These are phyloP conservation scores for Anableps anableps DNA, from an alignment of 2,797 vertebrate genomes.

Conservation along the genomic window DNA sequence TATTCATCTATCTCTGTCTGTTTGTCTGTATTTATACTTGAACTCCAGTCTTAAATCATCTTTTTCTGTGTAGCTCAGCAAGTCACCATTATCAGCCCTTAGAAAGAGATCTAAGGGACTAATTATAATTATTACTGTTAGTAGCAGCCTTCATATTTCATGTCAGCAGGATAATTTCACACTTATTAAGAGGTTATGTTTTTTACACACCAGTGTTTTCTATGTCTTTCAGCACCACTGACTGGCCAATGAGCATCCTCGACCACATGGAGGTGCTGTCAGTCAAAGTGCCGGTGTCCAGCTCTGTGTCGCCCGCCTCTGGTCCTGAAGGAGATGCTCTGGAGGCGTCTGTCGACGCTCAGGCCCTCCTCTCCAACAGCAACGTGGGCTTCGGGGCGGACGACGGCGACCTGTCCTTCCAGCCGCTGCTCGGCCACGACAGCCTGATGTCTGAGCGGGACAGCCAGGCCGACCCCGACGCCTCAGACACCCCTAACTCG, in stretches of 20 bases:
- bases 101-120: not conserved
- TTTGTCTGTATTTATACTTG: not conserved
- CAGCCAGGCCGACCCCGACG: conserved; percentile 81
- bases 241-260: conserved; percentile 93
- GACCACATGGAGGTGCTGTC: conserved; percentile 92
- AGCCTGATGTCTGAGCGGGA: conserved; percentile 88
- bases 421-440: conserved; percentile 82
- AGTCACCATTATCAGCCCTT: not conserved
- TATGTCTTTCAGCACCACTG: conserved; percentile 85
- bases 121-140: too few species aligned
- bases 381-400: conserved; percentile 30
- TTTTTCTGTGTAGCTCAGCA: not conserved
- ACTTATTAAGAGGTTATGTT: too few species aligned
- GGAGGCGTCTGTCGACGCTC: conserved; percentile 29
- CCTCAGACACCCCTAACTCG: conserved; percentile 79
- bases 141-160: too few species aligned
- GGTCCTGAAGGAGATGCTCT: conserved; percentile 27
- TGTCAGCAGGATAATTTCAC: too few species aligned
- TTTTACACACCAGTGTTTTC: too few species aligned
- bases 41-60: not conserved
- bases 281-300: conserved; percentile 89
- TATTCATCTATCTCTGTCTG: not conserved
- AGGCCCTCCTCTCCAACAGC: conserved; percentile 47
- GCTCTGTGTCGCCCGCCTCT: conserved; percentile 74
- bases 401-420: conserved; percentile 63